phyloP scores from a whole-genome alignment of 2,888 invertebrate species.

The Quadriops clusia region DNA sequence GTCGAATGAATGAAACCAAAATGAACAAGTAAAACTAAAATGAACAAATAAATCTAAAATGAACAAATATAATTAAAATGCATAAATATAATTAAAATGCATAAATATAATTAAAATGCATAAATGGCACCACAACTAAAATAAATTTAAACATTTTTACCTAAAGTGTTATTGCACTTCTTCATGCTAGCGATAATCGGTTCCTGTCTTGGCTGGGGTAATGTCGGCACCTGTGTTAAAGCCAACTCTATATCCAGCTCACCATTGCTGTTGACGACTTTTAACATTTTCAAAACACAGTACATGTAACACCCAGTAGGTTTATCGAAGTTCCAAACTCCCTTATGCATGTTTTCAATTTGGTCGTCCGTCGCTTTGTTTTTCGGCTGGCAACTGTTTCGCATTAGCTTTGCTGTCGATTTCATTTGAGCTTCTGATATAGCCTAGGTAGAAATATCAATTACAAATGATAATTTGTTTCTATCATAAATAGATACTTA shows the following conservation, averaged over 20 bases:
- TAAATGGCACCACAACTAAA: too few species aligned
- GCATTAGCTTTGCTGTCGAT: constrained; percentile 48
- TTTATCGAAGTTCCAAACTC: constrained; percentile 25
- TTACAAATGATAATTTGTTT: too few species aligned
- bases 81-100: constrained; percentile 1
- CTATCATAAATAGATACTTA: too few species aligned
- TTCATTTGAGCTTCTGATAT: constrained; percentile 45
- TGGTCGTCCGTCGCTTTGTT: constrained; percentile 45
- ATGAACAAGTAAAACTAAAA: too few species aligned
- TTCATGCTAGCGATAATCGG: constrained; percentile 36
- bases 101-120: constrained; percentile 1
- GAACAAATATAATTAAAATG: too few species aligned
- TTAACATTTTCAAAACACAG: constrained; percentile 41
- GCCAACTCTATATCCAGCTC: constrained; percentile 6
- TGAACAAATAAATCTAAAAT: too few species aligned
- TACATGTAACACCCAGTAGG: constrained; percentile 41
- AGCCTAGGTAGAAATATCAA: too few species aligned
- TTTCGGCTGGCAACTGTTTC: constrained; percentile 54
- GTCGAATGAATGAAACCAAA: too few species aligned
- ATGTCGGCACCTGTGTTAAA: constrained; percentile 6
- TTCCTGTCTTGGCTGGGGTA: constrained; percentile 36
- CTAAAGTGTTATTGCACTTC: constrained; percentile 41
- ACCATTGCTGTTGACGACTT: constrained; percentile 34
- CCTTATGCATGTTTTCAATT: constrained; percentile 27
- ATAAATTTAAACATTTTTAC: too few species aligned